Conservation (phyloP, 2,888 invertebrate species). For the Lymantria monacha region DNA sequence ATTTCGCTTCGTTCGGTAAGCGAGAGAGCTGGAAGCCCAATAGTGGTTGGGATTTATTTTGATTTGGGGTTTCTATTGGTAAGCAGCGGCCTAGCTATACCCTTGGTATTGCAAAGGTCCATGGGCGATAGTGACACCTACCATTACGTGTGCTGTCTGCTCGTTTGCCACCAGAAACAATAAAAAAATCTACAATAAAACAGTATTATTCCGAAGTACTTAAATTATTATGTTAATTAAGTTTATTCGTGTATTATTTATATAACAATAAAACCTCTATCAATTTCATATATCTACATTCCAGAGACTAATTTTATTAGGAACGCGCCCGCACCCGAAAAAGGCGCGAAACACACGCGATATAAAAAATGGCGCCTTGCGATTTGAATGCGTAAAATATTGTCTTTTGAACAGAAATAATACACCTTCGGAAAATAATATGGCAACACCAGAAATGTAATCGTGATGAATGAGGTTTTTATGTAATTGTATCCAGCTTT, state of each 20-base stretch:
- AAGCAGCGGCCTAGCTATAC: too few relatives aligned
- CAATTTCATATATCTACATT: conserved; percentile 48
- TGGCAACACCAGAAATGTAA: conserved; percentile 52
- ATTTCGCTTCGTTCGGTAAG: too few relatives aligned
- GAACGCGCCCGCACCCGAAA: conserved; percentile 79
- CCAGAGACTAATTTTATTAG: conserved; percentile 79
- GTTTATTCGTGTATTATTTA: neutral
- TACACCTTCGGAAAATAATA: conserved; percentile 71
- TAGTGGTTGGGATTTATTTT: too few relatives aligned
- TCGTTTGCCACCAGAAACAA: too few relatives aligned
- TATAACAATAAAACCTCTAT: conserved; percentile 37
- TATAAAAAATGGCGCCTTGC: conserved; percentile 80
- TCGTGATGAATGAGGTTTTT: conserved; percentile 53
- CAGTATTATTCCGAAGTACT: too few relatives aligned
- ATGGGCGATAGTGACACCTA: too few relatives aligned
- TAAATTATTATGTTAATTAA: neutral
- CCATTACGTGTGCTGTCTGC: too few relatives aligned
- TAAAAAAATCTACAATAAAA: too few relatives aligned
- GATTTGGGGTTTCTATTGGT: too few relatives aligned
- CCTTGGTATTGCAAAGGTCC: too few relatives aligned
- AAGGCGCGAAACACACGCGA: conserved; percentile 83
- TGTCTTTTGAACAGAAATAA: conserved; percentile 77
- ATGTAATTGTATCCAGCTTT: conserved; percentile 14
- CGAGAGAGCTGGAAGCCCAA: too few relatives aligned
- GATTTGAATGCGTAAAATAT: conserved; percentile 82